These are phyloP conservation scores for Phalacrocorax pelagicus DNA, from an alignment of 2,113 vertebrate species.

Conservation along the genomic window DNA sequence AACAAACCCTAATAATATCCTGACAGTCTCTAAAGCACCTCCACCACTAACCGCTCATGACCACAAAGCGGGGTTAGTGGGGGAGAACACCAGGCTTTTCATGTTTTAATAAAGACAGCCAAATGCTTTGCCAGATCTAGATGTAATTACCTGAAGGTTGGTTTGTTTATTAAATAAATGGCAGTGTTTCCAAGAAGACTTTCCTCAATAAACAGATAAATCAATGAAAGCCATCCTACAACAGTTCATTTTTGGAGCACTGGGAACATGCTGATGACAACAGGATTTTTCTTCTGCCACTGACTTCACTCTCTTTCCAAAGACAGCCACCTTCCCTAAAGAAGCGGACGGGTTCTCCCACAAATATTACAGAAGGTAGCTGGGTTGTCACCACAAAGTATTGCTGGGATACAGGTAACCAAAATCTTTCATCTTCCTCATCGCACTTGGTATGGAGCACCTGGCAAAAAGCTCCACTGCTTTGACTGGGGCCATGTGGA, in stretches of 20 bases:
- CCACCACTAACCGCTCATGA: not conserved
- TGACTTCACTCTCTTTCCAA: not conserved
- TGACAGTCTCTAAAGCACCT: not conserved
- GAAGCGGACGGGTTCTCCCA: rapidly evolving
- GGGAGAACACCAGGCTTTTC: not conserved
- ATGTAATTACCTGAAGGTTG: not conserved
- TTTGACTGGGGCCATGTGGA: not conserved
- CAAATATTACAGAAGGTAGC: not conserved
- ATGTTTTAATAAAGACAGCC: not conserved
- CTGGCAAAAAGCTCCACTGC: not conserved
- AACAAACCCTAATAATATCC: not conserved
- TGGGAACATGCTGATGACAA: not conserved
- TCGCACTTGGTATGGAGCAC: not conserved
- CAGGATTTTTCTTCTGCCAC: not conserved
- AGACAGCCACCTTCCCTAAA: not conserved
- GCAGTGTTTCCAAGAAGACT: not conserved
- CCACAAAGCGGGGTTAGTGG: not conserved
- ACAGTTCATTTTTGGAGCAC: not conserved
- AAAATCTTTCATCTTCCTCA: not conserved
- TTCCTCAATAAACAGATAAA: not conserved
- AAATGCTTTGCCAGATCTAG: not conserved
- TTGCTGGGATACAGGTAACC: not conserved
- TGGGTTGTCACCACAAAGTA: not conserved
- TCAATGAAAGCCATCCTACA: not conserved
- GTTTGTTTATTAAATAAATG: not conserved